Evolutionary conservation across 2,888 invertebrate species (phyloP).

Genomic region (Pyrocoelia pectoralis): DNA sequence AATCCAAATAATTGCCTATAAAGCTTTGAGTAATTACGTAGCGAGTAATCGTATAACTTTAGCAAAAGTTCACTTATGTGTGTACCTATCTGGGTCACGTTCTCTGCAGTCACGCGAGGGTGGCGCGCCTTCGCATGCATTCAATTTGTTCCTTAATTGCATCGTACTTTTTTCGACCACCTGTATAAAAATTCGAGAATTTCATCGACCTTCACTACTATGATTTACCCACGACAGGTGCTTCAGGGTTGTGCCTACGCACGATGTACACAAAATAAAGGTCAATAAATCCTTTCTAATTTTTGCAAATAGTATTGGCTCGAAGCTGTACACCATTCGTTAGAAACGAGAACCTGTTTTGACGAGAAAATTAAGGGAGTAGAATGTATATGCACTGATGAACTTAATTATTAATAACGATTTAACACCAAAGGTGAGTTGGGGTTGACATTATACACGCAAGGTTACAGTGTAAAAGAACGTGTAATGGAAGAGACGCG

Average conservation of each 20-base stretch:
- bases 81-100: constrained; percentile 35
- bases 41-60: constrained; percentile 21
- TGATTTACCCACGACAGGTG: background rate
- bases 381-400: constrained; percentile 23
- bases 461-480: constrained; percentile 36
- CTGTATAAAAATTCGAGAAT: constrained; percentile 10
- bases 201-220: background rate
- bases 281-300: constrained; percentile 16
- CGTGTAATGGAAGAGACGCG: constrained; percentile 45
- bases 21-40: constrained; percentile 26
- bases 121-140: constrained; percentile 35
- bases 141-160: constrained; percentile 28
- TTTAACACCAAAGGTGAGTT: constrained; percentile 31
- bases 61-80: constrained; percentile 24
- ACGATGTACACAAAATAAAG: too few species aligned
- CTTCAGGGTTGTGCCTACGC: too few species aligned
- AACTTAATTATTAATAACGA: constrained; percentile 33
- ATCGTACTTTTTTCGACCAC: constrained; percentile 24
- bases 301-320: too few species aligned
- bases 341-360: too few species aligned
- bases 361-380: constrained; percentile 22
- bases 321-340: too few species aligned
- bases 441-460: constrained; percentile 32
- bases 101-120: constrained; percentile 39
- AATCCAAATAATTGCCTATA: constrained; percentile 19